Conservation (phyloP, 2,113 vertebrate genomes). For the Pungitius pungitius region DNA sequence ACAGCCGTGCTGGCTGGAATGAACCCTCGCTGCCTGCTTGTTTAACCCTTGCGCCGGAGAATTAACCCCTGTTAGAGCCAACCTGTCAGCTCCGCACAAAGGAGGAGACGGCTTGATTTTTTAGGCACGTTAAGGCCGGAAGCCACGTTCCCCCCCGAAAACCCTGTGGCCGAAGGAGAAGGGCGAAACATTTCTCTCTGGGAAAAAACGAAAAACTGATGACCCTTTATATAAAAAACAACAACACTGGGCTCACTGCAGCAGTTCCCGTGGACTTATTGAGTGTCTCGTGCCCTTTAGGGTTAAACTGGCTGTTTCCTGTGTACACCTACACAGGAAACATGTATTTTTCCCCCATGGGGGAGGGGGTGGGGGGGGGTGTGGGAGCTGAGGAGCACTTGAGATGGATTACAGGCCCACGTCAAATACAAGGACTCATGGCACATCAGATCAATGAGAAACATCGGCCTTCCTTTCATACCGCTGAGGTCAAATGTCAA, state of each 20-base stretch:
- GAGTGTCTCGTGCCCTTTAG: not conserved
- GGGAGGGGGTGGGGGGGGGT: constrained; percentile 1
- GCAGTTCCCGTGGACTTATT: not conserved
- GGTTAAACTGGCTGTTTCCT: not conserved
- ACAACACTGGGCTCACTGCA: not conserved
- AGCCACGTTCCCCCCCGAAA: constrained; percentile 11
- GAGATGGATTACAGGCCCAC: constrained; percentile 55
- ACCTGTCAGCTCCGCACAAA: constrained; percentile 83
- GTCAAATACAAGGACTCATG: constrained; percentile 40
- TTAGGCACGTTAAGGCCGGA: constrained; percentile 40
- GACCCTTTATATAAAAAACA: not conserved
- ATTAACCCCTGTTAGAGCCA: constrained; percentile 88
- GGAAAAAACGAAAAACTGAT: not conserved
- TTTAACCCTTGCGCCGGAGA: constrained; percentile 89
- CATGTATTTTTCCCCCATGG: constrained; percentile 42
- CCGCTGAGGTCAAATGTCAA: constrained; percentile 56
- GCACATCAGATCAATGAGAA: constrained; percentile 70
- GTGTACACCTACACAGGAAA: constrained; percentile 46
- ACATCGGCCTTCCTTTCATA: constrained; percentile 46
- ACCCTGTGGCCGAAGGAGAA: not conserved
- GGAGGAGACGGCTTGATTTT: constrained; percentile 54
- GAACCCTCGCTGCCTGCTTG: constrained; percentile 80
- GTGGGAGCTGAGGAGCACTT: constrained; percentile 39
- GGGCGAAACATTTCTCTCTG: not conserved
- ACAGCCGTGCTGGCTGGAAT: constrained; percentile 24